Base-by-base conservation (phyloP, 2,113 vertebrate species). In the Callospermophilus lateralis region DNA sequence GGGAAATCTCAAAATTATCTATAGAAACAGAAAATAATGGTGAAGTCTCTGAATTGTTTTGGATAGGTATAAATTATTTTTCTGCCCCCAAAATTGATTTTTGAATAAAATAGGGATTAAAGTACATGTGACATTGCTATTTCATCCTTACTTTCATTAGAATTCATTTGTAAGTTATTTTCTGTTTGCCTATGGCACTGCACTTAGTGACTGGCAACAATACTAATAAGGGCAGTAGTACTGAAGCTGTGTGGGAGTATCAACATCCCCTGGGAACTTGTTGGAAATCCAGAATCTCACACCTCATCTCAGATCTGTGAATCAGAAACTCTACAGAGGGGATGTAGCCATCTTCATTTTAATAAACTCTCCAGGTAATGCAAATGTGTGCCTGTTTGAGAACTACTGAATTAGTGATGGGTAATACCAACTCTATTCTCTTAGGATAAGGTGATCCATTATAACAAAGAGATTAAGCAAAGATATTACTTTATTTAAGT, bases 81-180 rank as follows among this genome's bases (percentile, higher is more conserved):
- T 92, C 13, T 93, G 37, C 19, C 24, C 24, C 89, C 74, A 93
- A 70, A 65, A 17, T 93, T 32, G 39, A 42, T 87, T 89, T 76
- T 5, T 55, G 24, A 80, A 67, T 84, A 79, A 61, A 89, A 65
- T 22, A 72, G 58, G 45, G 22, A 51, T 76, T 93, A 83, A 77
- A 80, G 15, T 55, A 39, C 4, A 79, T 95, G 0, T n/a, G 65
- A 68, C 74, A 61, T 28, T 93, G 17, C 30, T 84, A n/a, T 76
- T 90, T 90, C 70, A 89, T 73, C 20, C 13, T 85, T 68, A 48
- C 20, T 92, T 95, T 95, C 78, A 67, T 90, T 80, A 89, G 65
- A 70, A 95, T 79, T 93, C 45, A 28, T 48, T 8, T 48, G 10
- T 53, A 85, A 94, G 58, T 78, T 79, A 74, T 72, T 90, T 70